Conservation (phyloP, 2,888 invertebrate species). For the Sipha maydis region DNA sequence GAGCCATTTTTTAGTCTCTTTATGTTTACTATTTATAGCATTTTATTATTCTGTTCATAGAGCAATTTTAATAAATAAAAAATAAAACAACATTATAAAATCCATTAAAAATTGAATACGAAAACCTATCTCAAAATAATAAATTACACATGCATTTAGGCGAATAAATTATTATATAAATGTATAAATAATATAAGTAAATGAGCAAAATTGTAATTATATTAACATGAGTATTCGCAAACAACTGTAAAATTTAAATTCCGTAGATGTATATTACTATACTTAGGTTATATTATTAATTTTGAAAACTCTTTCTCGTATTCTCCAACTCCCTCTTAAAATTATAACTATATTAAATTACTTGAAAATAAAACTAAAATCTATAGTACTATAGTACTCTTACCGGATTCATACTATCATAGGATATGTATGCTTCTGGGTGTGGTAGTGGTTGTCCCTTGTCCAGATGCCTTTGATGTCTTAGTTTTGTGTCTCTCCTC, state of each 20-base stretch:
- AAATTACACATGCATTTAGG: background rate
- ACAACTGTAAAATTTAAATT: background rate
- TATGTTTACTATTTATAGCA: background rate
- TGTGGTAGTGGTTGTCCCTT: slow-evolving; percentile 23
- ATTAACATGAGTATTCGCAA: background rate
- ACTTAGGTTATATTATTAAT: background rate
- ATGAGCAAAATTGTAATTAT: background rate
- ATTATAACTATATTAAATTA: background rate
- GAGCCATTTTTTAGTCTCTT: background rate
- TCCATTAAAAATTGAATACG: background rate
- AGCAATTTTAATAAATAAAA: background rate
- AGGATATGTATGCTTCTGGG: slow-evolving; percentile 48
- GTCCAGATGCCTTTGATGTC: slow-evolving; percentile 49
- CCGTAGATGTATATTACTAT: background rate
- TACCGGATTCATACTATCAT: slow-evolving; percentile 38
- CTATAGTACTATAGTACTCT: background rate
- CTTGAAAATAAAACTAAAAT: background rate
- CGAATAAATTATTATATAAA: background rate
- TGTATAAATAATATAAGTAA: background rate
- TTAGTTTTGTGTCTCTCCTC: slow-evolving; percentile 43
- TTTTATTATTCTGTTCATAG: background rate
- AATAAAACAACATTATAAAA: background rate
- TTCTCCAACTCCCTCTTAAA: background rate
- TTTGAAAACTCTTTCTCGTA: background rate
- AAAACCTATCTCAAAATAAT: background rate